Evolutionary conservation across 2,797 vertebrate genomes (phyloP).

Genomic region (Chloroceryle amazona): DNA sequence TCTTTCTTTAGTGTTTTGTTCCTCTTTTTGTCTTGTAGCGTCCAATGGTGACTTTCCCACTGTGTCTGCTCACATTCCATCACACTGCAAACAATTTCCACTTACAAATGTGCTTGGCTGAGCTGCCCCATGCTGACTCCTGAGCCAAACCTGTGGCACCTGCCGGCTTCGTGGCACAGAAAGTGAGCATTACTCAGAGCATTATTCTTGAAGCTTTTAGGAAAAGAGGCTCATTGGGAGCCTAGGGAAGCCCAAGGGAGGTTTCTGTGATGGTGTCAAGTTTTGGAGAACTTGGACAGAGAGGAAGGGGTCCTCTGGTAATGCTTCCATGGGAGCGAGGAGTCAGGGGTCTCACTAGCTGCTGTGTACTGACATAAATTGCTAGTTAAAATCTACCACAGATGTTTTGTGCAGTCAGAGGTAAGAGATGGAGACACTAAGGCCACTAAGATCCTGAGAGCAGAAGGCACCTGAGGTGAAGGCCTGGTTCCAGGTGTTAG

Average conservation of each 20-base stretch:
- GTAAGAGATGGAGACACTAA: not conserved
- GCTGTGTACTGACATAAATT: not conserved
- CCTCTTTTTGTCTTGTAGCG: not conserved
- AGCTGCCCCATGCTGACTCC: not conserved
- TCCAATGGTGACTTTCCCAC: not conserved
- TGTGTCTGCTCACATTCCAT: fast-evolving
- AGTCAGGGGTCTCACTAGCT: not conserved
- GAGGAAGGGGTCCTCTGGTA: not conserved
- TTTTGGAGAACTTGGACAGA: not conserved
- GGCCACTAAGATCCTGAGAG: not conserved
- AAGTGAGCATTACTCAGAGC: not conserved
- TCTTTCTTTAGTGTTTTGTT: not conserved
- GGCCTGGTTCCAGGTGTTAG: not conserved
- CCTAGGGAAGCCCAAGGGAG: not conserved
- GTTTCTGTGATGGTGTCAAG: not conserved
- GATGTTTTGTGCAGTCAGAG: not conserved
- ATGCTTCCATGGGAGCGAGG: not conserved
- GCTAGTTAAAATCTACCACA: not conserved
- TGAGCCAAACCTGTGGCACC: not conserved
- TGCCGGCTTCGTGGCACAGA: not conserved
- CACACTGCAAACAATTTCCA: fast-evolving
- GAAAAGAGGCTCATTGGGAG: not conserved
- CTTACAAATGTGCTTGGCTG: fast-evolving
- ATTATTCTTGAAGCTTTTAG: not conserved
- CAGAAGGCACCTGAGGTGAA: not conserved